Evolutionary conservation across 2,888 invertebrate species (phyloP), one percentile per base, ranked within the genome.

Genomic region (Lepidochrysops patricia): DNA sequence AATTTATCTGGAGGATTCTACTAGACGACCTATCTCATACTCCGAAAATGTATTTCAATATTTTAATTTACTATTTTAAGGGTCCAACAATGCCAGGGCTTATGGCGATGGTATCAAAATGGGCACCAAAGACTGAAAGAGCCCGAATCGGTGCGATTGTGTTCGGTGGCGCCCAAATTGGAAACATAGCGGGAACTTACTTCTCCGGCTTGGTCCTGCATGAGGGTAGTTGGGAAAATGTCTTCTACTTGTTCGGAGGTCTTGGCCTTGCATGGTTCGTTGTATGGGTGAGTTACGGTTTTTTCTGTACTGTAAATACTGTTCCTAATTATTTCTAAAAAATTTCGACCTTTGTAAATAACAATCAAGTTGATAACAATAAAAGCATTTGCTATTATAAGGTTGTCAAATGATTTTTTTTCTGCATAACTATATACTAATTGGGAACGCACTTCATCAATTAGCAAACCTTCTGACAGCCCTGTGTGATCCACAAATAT

Each of bases 71-170:
- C n/a, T n/a, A n/a, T 58, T 57, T 60, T 54, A 63, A 92, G 92
- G 92, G 92, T 57, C 90, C 91, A 1, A 91, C 91, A 2, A 92
- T 90, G 84, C 92, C 91, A 19, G 93, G 91, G 0, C 84, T 94
- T 67, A 92, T 92, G 80, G 83, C 89, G 0, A 84, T 93, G 73
- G 73, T 92, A 43, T 91, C 92, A 0, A 85, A 91, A 65, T 93
- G 92, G 92, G 90, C 90, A 0, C 92, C 92, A 0, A 90, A 90
- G 64, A 69, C 73, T 0, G 92, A 93, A 67, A 77, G 92, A 61
- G 91, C 90, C 0, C 77, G 89, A 37, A 77, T 92, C 15, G 91
- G 91, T 0, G 93, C 96, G 0, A 75, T 96, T 35, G 94, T 96
- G 0, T 94, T 95, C 69, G 94, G 70, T 56, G 70, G 69, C 5